Evolutionary conservation across 2,888 invertebrate species (phyloP), one percentile per base, ranked within the genome.

Genomic region (Epicampocera succincta): DNA sequence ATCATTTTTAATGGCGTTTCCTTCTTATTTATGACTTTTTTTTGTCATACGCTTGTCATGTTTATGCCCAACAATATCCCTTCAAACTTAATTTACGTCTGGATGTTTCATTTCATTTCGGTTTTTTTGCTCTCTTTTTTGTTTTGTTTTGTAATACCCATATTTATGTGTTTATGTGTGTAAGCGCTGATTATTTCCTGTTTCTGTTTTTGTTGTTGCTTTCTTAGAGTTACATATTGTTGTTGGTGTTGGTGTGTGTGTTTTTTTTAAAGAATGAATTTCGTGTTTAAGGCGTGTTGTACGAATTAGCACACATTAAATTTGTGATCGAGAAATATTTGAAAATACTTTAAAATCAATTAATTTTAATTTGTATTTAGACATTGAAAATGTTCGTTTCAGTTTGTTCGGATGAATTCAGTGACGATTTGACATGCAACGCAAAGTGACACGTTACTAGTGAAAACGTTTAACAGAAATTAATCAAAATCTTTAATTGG

Each of bases 401-500:
- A 29, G 38, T 29, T 25, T 58, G 46, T 71, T 33, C n/a, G 42
- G 6, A 73, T 58, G 19, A 29, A 29, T 69, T 61, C 15, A 9
- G 50, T 25, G 68, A 60, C 50, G 46, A 66, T 66, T 58, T 72
- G 72, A 72, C 60, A 58, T 66, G 78, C 17, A 58, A 71, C 48
- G 40, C 50, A 54, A 75, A 80, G 65, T 75, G 80, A 80, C 80
- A 71, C 17, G 52, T 54, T 69, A 40, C 69, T 40, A 29, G 46
- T 40, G 71, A 65, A 71, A 80, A 79, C 40, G 60, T 71, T 75
- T 72, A 80, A 80, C 52, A 75, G 60, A 75, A 75, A 80, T 80
- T 80, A 80, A 80, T 80, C 75, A 75, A 80, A 73, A 50, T 65
- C 75, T 46, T 65, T 75, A 80, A 75, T 80, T 80, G 75, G 71